These are phyloP conservation scores for Drosophila merina DNA, from an alignment of 2,888 invertebrate genomes.

Conservation along the genomic window DNA sequence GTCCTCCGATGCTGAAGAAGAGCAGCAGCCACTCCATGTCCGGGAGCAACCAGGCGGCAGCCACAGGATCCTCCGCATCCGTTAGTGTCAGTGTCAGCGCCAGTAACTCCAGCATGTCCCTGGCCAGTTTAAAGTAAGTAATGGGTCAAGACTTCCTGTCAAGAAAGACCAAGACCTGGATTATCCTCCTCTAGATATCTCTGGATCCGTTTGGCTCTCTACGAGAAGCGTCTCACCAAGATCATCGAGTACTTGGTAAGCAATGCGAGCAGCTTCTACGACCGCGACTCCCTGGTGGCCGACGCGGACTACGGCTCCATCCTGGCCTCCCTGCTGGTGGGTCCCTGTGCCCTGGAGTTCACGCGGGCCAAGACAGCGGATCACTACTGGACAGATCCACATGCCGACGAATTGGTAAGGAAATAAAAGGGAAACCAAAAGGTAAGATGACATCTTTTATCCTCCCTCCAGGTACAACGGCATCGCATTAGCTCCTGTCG, in stretches of 20 bases:
- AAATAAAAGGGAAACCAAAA: neutral
- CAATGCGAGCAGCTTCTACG: conserved; percentile 94
- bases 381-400: conserved; percentile 96
- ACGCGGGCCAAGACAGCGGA: conserved; percentile 94
- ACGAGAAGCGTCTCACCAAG: conserved; percentile 93
- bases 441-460: neutral
- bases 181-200: conserved; percentile 87
- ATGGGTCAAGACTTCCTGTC: no score
- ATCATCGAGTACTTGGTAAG: conserved; percentile 94
- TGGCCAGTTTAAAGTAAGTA: conserved; percentile 84
- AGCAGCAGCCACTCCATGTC: conserved; percentile 86
- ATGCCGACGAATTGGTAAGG: conserved; percentile 94
- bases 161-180: no score
- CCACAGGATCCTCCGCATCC: conserved; percentile 23
- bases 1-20: conserved; percentile 88
- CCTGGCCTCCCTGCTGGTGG: conserved; percentile 94
- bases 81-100: conserved; percentile 81
- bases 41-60: conserved; percentile 18
- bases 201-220: conserved; percentile 96
- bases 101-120: conserved; percentile 78
- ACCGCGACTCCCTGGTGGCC: conserved; percentile 93
- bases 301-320: conserved; percentile 96
- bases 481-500: conserved; percentile 91
- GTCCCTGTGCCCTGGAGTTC: conserved; percentile 96
- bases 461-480: conserved; percentile 84